phyloP scores from a whole-genome alignment of 2,888 invertebrate species.

The Synergus itoensis region DNA sequence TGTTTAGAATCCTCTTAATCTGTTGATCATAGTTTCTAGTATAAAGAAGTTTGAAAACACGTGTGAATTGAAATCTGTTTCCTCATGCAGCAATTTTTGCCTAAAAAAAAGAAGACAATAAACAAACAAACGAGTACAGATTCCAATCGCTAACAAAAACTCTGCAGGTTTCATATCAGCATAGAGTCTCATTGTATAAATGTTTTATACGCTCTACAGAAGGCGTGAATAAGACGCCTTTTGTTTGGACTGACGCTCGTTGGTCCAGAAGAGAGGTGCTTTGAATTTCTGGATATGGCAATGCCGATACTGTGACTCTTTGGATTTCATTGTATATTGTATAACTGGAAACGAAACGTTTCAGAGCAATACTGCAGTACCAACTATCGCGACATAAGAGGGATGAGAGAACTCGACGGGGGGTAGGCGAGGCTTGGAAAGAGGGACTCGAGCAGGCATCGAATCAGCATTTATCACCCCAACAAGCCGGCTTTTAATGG shows the following conservation, averaged over 20 bases:
- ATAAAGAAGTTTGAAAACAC: slow-evolving; percentile 14
- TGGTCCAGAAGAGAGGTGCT: slow-evolving; percentile 34
- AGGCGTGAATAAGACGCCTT: slow-evolving; percentile 37
- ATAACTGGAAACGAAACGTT: slow-evolving; percentile 27
- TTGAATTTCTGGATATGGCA: slow-evolving; percentile 33
- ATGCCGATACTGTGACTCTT: slow-evolving; percentile 37
- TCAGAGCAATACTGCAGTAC: neutral
- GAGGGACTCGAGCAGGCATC: slow-evolving; percentile 50
- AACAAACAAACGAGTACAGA: slow-evolving; percentile 25
- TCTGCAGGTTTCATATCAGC: slow-evolving; percentile 16
- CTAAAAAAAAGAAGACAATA: slow-evolving; percentile 12
- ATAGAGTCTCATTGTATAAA: slow-evolving; percentile 26
- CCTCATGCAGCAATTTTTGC: slow-evolving; percentile 16
- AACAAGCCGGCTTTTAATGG: slow-evolving; percentile 72
- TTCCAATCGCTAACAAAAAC: slow-evolving; percentile 14
- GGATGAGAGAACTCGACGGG: slow-evolving; percentile 31
- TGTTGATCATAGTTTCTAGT: too few relatives aligned
- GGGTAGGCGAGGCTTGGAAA: slow-evolving; percentile 5
- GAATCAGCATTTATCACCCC: slow-evolving; percentile 74
- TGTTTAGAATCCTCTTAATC: too few relatives aligned
- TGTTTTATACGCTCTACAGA: slow-evolving; percentile 11
- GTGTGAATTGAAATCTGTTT: slow-evolving; percentile 32
- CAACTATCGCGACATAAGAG: slow-evolving; percentile 19
- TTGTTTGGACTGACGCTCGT: slow-evolving; percentile 8
- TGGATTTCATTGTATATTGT: slow-evolving; percentile 34